Percentiles rank a stretch among this genome's conserved stretches.
Evolutionary conservation across 2,888 invertebrate species (phyloP).

Genomic region (Acrobeloides nanus): DNA sequence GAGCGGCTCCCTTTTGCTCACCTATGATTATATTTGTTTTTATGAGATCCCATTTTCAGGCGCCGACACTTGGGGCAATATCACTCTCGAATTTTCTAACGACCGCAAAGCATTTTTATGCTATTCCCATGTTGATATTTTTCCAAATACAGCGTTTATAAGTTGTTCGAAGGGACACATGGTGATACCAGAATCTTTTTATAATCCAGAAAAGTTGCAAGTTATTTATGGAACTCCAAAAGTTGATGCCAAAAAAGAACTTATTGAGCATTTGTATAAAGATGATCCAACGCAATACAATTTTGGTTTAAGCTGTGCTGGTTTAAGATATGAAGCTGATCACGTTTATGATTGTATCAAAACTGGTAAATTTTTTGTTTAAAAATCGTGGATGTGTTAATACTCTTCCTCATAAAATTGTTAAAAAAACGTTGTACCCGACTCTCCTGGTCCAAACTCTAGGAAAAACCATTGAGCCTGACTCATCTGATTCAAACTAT

Average conservation of each 20-base stretch:
- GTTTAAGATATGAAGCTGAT: constrained; percentile 24
- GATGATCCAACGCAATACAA: constrained; percentile 7
- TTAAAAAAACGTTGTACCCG: too few species aligned
- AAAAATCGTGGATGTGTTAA: too few species aligned
- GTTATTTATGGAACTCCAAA: not conserved
- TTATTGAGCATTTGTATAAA: not conserved
- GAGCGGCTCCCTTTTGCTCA: too few species aligned
- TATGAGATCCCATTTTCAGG: constrained; percentile 31
- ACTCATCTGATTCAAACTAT: too few species aligned
- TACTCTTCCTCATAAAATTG: too few species aligned
- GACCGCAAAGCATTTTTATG: constrained; percentile 17
- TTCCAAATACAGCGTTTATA: constrained; percentile 5
- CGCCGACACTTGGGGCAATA: constrained; percentile 20
- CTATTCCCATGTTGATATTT: constrained; percentile 10
- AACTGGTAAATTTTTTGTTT: constrained; percentile 9
- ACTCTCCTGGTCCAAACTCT: too few species aligned
- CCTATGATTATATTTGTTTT: too few species aligned
- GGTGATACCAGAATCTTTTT: constrained; percentile 11
- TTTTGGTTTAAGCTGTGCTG: constrained; percentile 13
- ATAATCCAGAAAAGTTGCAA: constrained; percentile 1
- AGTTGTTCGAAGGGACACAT: constrained; percentile 18
- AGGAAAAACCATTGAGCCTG: too few species aligned
- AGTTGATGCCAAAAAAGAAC: not conserved
- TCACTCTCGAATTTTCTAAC: constrained; percentile 16
- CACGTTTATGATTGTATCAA: constrained; percentile 23